phyloP scores from a whole-genome alignment of 2,888 invertebrate genomes.

The Standfussiana lucernea region DNA sequence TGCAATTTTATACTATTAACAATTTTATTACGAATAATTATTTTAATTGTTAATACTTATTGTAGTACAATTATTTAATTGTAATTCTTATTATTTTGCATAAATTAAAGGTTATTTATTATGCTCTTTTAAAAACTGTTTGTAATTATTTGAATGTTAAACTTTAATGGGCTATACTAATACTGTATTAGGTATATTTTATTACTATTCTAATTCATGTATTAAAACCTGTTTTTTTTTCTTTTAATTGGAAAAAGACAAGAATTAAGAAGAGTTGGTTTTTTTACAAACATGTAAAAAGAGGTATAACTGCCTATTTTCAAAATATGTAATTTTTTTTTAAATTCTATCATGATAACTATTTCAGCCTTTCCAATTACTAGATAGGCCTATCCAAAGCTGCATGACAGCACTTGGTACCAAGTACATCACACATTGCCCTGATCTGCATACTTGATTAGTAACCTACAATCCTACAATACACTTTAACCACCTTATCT shows the following conservation, averaged over 20 bases:
- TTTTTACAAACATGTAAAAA: background rate
- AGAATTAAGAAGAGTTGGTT: too few species aligned
- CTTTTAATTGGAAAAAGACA: background rate
- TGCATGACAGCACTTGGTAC: background rate
- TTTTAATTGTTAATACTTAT: slow-evolving; percentile 9
- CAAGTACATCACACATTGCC: background rate
- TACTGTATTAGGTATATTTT: slow-evolving; percentile 16
- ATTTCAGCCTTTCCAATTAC: background rate
- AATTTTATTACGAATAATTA: slow-evolving; percentile 4
- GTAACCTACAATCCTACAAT: background rate
- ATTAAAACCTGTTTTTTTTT: background rate
- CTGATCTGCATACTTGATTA: background rate
- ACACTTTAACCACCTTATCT: background rate
- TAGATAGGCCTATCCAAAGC: background rate
- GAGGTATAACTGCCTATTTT: background rate
- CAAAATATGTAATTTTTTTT: background rate
- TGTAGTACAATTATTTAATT: slow-evolving; percentile 12
- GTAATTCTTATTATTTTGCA: slow-evolving; percentile 8
- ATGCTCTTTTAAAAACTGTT: slow-evolving; percentile 16
- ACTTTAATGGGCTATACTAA: slow-evolving; percentile 3
- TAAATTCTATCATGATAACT: background rate
- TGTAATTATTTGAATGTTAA: slow-evolving; percentile 17
- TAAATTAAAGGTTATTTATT: slow-evolving; percentile 15
- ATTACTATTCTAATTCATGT: background rate
- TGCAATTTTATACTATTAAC: background rate